Conservation (phyloP, 1,140 invertebrate species). For the Drosophila obscura region DNA sequence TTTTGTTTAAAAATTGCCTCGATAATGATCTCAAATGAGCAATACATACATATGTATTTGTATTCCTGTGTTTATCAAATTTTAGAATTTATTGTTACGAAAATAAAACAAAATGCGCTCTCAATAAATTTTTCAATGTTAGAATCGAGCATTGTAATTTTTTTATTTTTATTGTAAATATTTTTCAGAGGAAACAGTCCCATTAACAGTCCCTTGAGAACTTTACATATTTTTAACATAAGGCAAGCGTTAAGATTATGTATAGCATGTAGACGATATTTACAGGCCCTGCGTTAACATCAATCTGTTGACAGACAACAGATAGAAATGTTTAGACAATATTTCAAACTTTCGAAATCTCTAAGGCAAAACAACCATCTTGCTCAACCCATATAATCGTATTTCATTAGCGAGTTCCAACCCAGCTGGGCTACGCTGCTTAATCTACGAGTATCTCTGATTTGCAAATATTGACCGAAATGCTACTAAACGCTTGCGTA, state of each 20-base stretch:
- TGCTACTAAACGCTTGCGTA: constrained; percentile 38
- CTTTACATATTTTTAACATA: not conserved
- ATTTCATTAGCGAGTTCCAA: not conserved
- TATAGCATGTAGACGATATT: not conserved
- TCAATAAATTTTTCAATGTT: not conserved
- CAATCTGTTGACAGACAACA: no score
- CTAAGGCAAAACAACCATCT: not conserved
- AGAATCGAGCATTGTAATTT: no score
- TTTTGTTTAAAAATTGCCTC: not conserved
- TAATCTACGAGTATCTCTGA: constrained; percentile 20
- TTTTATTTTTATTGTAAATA: not conserved
- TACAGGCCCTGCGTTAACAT: no score
- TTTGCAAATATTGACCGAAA: constrained; percentile 38
- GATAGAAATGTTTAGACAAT: not conserved
- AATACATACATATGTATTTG: no score
- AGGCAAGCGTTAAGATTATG: no score
- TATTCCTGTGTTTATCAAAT: no score
- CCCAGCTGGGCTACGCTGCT: constrained; percentile 13
- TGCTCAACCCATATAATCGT: not conserved
- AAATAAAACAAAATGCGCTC: no score
- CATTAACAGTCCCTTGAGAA: not conserved
- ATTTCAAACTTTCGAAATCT: not conserved
- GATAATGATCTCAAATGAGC: not conserved
- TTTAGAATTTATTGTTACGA: no score
- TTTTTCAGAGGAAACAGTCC: not conserved